phyloP scores from a whole-genome alignment of 2,888 invertebrate species.

The Microdon myrmicae region DNA sequence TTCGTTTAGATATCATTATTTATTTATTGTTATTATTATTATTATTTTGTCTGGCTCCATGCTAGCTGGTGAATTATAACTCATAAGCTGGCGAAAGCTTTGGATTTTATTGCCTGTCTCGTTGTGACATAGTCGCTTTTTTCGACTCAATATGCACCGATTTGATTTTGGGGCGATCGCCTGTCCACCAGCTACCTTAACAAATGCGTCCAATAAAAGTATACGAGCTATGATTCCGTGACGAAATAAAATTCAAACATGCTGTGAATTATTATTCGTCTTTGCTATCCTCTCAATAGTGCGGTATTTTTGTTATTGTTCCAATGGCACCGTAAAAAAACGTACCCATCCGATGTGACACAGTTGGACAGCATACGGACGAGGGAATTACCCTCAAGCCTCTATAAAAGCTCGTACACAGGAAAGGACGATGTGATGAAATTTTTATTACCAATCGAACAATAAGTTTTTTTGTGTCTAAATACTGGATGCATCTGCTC shows the following conservation, averaged over 20 bases:
- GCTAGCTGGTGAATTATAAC: no score
- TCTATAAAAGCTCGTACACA: conserved; percentile 19
- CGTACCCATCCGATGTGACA: conserved; percentile 9
- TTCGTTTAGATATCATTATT: no score
- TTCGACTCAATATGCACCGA: no score
- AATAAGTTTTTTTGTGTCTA: conserved; percentile 27
- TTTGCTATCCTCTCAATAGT: conserved; percentile 21
- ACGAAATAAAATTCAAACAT: conserved; percentile 50
- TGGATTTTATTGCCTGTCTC: no score
- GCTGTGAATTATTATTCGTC: conserved; percentile 50
- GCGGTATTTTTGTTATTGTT: conserved; percentile 10
- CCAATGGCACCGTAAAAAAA: conserved; percentile 28
- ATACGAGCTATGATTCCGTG: conserved; percentile 50
- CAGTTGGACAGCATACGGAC: background rate
- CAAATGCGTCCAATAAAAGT: conserved; percentile 25
- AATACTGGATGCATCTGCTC: conserved; percentile 28
- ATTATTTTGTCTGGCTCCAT: no score
- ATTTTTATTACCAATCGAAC: conserved; percentile 26
- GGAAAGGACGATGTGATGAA: conserved; percentile 30
- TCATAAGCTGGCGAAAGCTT: no score
- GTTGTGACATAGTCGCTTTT: no score
- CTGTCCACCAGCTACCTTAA: no score
- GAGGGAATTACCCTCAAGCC: conserved; percentile 31
- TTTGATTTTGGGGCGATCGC: no score
- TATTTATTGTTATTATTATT: no score